Evolutionary conservation across 2,113 vertebrate species (phyloP).

Genomic region (Prionailurus viverrinus): DNA sequence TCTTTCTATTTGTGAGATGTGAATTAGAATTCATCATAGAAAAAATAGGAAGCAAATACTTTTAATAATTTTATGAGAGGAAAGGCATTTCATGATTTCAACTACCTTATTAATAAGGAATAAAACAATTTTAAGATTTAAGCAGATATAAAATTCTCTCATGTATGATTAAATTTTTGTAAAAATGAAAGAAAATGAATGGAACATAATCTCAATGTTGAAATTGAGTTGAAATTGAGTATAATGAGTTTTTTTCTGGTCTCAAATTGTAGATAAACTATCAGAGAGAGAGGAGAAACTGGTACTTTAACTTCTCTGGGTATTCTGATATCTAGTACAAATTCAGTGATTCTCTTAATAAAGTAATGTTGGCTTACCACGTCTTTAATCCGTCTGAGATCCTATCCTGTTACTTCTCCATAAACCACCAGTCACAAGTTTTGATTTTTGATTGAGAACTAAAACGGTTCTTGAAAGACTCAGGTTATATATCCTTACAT

Average conservation of each 20-base stretch:
- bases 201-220: not conserved
- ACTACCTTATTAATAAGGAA: not conserved
- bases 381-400: not conserved
- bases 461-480: not conserved
- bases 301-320: not conserved
- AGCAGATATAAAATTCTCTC: not conserved
- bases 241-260: not conserved
- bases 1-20: not conserved
- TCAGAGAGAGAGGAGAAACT: not conserved
- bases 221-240: not conserved
- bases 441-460: not conserved
- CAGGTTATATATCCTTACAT: not conserved
- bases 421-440: not conserved
- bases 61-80: not conserved
- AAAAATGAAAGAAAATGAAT: not conserved
- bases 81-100: not conserved
- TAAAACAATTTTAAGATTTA: not conserved
- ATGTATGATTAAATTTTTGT: not conserved
- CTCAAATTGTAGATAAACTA: not conserved
- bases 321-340: not conserved
- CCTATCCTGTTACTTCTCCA: not conserved
- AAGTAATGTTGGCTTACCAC: not conserved
- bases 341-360: not conserved
- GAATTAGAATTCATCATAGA: not conserved
- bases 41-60: not conserved